A percentile compares a stretch with the other conserved stretches of the same genome.
These are phyloP conservation scores for Adelognathus sp. DNA, from an alignment of 2,888 invertebrate genomes.

Conservation along the genomic window DNA sequence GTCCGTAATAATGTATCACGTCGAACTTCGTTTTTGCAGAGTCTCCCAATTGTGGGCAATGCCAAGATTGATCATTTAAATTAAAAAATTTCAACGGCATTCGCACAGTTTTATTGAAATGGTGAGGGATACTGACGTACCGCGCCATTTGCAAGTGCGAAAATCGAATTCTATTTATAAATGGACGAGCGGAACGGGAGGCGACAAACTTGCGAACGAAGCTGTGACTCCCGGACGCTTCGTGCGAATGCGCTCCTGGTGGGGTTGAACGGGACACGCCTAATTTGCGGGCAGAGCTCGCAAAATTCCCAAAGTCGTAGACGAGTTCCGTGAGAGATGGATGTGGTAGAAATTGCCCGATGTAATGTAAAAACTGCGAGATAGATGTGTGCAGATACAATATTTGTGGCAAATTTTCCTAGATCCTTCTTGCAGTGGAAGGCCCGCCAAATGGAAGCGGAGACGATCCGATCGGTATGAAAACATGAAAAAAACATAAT, in stretches of 20 bases:
- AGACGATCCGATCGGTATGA: too few relatives aligned
- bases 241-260: constrained; percentile 8
- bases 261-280: constrained; percentile 52
- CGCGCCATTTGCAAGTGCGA: constrained; percentile 45
- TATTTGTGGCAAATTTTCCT: too few relatives aligned
- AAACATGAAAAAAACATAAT: too few relatives aligned
- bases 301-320: constrained; percentile 28
- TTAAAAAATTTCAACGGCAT: neutral
- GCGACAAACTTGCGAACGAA: constrained; percentile 38
- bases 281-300: constrained; percentile 45
- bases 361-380: too few relatives aligned
- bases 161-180: constrained; percentile 57
- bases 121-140: neutral
- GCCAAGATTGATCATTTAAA: too few relatives aligned
- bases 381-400: too few relatives aligned
- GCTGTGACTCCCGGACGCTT: neutral
- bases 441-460: too few relatives aligned
- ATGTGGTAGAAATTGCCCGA: too few relatives aligned
- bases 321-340: neutral
- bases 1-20: too few relatives aligned
- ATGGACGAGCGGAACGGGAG: constrained; percentile 15
- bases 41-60: too few relatives aligned
- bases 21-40: too few relatives aligned
- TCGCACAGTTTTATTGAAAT: neutral
- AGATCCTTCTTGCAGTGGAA: too few relatives aligned